Conservation (phyloP, 1,140 invertebrate species). For the Heliconius eleuchia region DNA sequence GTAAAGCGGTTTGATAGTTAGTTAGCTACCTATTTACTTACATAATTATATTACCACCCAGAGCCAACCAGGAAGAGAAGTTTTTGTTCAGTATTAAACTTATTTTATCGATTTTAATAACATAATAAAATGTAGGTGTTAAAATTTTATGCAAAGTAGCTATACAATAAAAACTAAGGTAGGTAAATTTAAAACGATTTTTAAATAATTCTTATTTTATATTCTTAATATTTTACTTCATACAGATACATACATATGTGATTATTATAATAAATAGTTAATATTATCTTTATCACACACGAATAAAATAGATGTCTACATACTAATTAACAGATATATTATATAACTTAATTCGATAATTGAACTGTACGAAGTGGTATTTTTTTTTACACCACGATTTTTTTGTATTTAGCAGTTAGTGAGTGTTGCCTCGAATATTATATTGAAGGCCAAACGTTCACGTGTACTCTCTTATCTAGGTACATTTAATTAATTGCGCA, state of each 20-base stretch:
- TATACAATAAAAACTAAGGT: background rate
- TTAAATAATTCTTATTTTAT: background rate
- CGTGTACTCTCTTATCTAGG: constrained; percentile 19
- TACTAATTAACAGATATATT: background rate
- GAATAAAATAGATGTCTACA: background rate
- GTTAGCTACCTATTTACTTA: background rate
- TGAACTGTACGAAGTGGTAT: background rate
- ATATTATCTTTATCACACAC: background rate
- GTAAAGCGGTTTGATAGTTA: background rate
- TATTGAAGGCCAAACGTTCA: constrained; percentile 34
- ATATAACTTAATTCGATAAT: background rate
- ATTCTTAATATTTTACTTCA: background rate
- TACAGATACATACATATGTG: background rate
- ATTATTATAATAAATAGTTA: background rate
- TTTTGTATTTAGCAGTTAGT: background rate
- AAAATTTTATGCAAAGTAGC: background rate
- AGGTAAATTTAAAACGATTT: background rate
- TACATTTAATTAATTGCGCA: constrained; percentile 18
- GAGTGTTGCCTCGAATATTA: background rate
- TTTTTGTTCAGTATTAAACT: constrained; percentile 1
- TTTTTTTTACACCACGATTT: too few relatives aligned
- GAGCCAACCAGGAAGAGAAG: background rate
- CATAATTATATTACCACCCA: background rate
- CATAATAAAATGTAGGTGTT: background rate
- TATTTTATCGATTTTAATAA: background rate